Base-by-base conservation (phyloP, 1,140 invertebrate species). In the Artemia franciscana region DNA sequence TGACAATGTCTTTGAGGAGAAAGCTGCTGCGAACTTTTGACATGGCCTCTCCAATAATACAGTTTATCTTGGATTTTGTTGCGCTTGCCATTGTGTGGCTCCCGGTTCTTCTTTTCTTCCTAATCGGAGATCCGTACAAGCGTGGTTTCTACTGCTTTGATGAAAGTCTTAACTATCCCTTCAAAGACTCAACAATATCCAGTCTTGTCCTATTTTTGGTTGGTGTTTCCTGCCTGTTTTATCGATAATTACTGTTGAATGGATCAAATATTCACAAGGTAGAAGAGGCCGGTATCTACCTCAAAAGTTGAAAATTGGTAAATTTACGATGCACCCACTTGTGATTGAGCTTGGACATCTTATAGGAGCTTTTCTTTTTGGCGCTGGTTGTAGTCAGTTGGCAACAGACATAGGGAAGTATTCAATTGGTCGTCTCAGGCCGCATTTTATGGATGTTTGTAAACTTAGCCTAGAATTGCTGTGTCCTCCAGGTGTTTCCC, bases 111-210 rank as follows among this genome's bases (percentile, higher is more conserved):
- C 62, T 63, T 58, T 63, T 63, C 25, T 24, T 27, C 23, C 26
- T 59, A 23, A 60, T 59, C 21, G 62, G 62, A 3, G n/a, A 78
- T 58, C 87, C 92, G 0, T 91, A 84, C 72, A 76, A 89, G 66
- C 78, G 92, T 64, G 93, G 93, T 21, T 95, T 96, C 76, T 95
- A 88, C 74, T 97, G 93, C 76, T 84, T 92, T 71, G 93, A 98
- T 76, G 86, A 94, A 69, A 88, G 87, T 39, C 79, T 98, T 24
- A 81, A 79, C 67, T 88, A 94, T 74, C 91, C 91, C 4, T 77
- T 72, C 64, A 70, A 71, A 65, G 67, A 63, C 26, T n/a, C n/a
- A n/a, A n/a, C n/a, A n/a, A n/a, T n/a, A n/a, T n/a, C n/a, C n/a
- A n/a, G n/a, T n/a, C n/a, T n/a, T n/a, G n/a, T n/a, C n/a, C n/a